These are phyloP conservation scores for Ormyrus pomaceus DNA, from an alignment of 2,888 invertebrate species.

Conservation along the genomic window DNA sequence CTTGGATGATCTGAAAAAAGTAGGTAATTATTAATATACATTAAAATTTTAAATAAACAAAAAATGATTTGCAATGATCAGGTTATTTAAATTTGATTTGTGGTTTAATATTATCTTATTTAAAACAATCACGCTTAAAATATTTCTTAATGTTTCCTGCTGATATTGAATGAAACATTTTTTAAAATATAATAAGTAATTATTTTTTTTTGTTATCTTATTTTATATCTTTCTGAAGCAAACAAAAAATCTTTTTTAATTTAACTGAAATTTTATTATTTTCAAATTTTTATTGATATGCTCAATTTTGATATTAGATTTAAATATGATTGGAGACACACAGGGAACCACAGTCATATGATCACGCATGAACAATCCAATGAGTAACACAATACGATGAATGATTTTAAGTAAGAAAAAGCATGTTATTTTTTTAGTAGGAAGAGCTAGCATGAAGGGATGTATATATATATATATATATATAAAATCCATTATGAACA, in stretches of 20 bases:
- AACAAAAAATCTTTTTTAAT: not conserved
- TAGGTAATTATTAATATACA: not conserved
- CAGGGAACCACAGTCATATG: constrained; percentile 54
- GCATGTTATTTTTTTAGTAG: constrained; percentile 56
- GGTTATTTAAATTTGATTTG: no score
- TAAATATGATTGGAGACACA: constrained; percentile 49
- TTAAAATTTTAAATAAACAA: not conserved
- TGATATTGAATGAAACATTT: no score
- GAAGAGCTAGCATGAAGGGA: constrained; percentile 52
- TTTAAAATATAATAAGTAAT: no score
- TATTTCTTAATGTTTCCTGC: no score
- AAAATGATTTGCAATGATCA: not conserved
- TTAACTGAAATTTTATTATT: not conserved
- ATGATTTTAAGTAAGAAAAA: constrained; percentile 46
- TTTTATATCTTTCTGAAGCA: not conserved
- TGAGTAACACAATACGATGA: constrained; percentile 22
- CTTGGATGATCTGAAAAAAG: constrained; percentile 78
- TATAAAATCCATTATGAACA: constrained; percentile 56
- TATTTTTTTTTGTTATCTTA: not conserved
- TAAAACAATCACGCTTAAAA: no score
- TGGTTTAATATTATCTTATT: constrained; percentile 8
- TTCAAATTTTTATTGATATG: not conserved
- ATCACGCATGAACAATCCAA: constrained; percentile 30
- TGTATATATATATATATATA: constrained; percentile 17
- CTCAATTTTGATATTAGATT: not conserved